These are phyloP conservation scores for Mixornis gularis DNA, from an alignment of 2,113 vertebrate genomes.

Conservation along the genomic window DNA sequence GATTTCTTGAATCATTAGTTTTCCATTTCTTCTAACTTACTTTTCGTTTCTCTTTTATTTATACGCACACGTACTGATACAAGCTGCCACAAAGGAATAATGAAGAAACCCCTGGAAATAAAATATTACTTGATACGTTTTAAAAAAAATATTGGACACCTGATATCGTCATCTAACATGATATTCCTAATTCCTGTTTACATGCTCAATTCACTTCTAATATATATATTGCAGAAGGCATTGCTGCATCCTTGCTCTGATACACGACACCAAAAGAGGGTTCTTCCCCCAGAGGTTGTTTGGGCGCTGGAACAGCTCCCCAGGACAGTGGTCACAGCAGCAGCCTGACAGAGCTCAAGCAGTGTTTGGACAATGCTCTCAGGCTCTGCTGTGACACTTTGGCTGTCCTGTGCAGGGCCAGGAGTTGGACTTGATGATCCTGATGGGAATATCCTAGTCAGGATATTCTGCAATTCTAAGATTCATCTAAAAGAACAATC, in stretches of 20 bases:
- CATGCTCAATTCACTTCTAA: background rate
- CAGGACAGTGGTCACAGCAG: background rate
- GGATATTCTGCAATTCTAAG: background rate
- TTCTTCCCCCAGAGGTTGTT: background rate
- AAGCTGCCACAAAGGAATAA: constrained; percentile 34
- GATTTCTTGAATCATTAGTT: constrained; percentile 83
- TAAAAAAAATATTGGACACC: background rate
- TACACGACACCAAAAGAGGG: background rate
- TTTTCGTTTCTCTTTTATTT: constrained; percentile 48
- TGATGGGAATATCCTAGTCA: no score
- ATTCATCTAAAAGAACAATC: background rate
- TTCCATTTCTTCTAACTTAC: constrained; percentile 69
- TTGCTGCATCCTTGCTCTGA: background rate
- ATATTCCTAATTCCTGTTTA: background rate
- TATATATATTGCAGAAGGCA: background rate
- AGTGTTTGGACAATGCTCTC: background rate
- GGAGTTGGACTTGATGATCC: fast-evolving
- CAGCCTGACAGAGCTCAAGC: fast-evolving
- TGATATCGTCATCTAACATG: background rate
- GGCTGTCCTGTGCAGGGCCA: background rate
- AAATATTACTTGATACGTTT: background rate
- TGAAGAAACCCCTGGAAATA: background rate
- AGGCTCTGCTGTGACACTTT: background rate
- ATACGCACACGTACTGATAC: background rate
- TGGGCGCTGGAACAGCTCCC: background rate